A percentile compares a stretch with the other conserved stretches of the same genome.
These are phyloP conservation scores for Plebejus melissa DNA, from an alignment of 2,888 invertebrate genomes.

Conservation along the genomic window DNA sequence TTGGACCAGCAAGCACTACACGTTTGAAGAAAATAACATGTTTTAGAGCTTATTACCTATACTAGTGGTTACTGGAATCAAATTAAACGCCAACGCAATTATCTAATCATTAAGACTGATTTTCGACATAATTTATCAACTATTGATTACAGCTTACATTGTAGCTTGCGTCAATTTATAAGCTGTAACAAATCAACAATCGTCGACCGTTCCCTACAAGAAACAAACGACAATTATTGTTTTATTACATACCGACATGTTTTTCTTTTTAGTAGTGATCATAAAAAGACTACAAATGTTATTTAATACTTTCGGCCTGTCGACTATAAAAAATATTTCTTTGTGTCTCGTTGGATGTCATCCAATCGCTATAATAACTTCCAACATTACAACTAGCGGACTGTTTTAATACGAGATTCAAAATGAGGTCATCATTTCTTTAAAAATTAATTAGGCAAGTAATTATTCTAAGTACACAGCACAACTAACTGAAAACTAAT, in stretches of 20 bases:
- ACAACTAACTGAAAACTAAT: slow-evolving; percentile 74
- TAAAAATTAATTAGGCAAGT: slow-evolving; percentile 52
- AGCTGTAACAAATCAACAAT: slow-evolving; percentile 16
- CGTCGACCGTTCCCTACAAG: background rate
- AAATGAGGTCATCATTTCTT: slow-evolving; percentile 56
- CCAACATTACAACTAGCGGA: slow-evolving; percentile 63
- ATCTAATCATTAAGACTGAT: background rate
- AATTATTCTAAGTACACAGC: slow-evolving; percentile 71
- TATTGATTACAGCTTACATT: background rate
- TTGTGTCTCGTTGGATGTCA: slow-evolving; percentile 48
- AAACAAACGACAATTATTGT: slow-evolving; percentile 18
- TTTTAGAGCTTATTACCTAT: background rate
- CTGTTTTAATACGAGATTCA: slow-evolving; percentile 70
- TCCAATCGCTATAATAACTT: slow-evolving; percentile 50
- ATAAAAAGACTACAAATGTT: slow-evolving; percentile 13
- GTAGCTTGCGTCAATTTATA: background rate
- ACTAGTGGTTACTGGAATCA: background rate
- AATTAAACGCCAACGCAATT: slow-evolving; percentile 11
- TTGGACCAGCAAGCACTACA: background rate
- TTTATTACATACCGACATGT: slow-evolving; percentile 7
- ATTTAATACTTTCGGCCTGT: slow-evolving; percentile 27
- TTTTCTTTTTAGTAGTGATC: background rate
- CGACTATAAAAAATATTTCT: slow-evolving; percentile 26
- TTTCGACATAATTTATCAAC: background rate
- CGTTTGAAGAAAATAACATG: slow-evolving; percentile 7